Percentiles rank a stretch among this genome's conserved stretches.
Evolutionary conservation across 2,888 invertebrate genomes (phyloP).

Genomic region (Eupithecia vulgata): DNA sequence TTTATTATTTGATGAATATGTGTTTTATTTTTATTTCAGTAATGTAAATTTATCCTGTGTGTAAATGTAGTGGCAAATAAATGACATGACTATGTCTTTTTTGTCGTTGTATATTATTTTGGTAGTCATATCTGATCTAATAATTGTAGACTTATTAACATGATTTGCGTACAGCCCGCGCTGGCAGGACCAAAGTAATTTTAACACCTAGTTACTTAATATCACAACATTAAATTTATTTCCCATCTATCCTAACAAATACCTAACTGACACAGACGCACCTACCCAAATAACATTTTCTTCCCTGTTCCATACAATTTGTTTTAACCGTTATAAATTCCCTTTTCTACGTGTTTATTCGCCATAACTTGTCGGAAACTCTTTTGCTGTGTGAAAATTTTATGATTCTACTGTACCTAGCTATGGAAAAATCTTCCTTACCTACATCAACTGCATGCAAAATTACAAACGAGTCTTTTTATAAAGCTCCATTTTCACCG

Average conservation of each 20-base stretch:
- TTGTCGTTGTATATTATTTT: too few relatives aligned
- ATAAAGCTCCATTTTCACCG: background rate
- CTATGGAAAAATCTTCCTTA: slow-evolving; percentile 31
- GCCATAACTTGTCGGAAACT: slow-evolving; percentile 39
- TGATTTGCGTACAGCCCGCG: too few relatives aligned
- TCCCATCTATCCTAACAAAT: background rate
- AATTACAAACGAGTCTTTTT: slow-evolving; percentile 19
- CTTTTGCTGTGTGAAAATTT: slow-evolving; percentile 59
- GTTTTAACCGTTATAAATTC: slow-evolving; percentile 14
- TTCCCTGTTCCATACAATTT: slow-evolving; percentile 22
- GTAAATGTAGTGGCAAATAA: too few relatives aligned
- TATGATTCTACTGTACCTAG: slow-evolving; percentile 46
- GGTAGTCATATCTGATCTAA: too few relatives aligned
- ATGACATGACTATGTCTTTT: too few relatives aligned
- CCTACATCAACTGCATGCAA: slow-evolving; percentile 18
- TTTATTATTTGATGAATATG: too few relatives aligned
- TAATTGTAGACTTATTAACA: too few relatives aligned
- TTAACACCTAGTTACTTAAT: too few relatives aligned
- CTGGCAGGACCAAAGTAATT: too few relatives aligned
- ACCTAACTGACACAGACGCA: background rate
- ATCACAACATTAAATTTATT: background rate
- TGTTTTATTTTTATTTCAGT: too few relatives aligned
- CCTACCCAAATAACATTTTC: slow-evolving; percentile 4
- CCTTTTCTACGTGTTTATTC: slow-evolving; percentile 23
- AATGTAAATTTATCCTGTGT: too few relatives aligned